These are phyloP conservation scores for Amniataba percoides DNA, from an alignment of 2,797 vertebrate genomes.

Conservation along the genomic window DNA sequence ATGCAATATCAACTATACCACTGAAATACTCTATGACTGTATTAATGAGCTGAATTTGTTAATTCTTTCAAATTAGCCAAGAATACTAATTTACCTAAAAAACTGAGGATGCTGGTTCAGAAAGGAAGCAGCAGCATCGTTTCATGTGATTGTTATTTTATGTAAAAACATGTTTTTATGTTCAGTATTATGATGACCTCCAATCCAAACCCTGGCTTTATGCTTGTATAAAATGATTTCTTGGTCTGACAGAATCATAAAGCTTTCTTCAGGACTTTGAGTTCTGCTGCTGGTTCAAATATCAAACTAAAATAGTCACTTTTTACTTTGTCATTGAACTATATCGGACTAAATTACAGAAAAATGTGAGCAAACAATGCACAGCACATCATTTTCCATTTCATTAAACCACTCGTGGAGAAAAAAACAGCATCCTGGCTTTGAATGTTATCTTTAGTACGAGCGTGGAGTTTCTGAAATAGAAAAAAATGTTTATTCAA, in stretches of 20 bases:
- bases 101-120: background rate
- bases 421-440: background rate
- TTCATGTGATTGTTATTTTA: background rate
- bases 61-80: too few species aligned
- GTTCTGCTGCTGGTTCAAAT: background rate
- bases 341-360: background rate
- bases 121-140: background rate
- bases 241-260: background rate
- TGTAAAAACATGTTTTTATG: background rate
- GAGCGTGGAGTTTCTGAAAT: background rate
- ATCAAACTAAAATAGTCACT: background rate
- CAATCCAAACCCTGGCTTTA: background rate
- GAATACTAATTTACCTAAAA: too few species aligned
- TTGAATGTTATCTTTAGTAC: slow-evolving; percentile 11
- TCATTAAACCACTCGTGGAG: slow-evolving; percentile 8
- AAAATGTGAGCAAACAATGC: background rate
- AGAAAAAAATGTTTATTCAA: background rate
- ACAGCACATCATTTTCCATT: slow-evolving; percentile 7
- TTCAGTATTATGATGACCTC: background rate
- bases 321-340: background rate
- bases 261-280: background rate
- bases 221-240: background rate
- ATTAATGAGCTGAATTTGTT: background rate
- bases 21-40: background rate
- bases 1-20: too few species aligned